A percentile compares a stretch with the other conserved stretches of the same genome.
Conservation (phyloP, 2,113 vertebrate species). For the Centropus bengalensis region DNA sequence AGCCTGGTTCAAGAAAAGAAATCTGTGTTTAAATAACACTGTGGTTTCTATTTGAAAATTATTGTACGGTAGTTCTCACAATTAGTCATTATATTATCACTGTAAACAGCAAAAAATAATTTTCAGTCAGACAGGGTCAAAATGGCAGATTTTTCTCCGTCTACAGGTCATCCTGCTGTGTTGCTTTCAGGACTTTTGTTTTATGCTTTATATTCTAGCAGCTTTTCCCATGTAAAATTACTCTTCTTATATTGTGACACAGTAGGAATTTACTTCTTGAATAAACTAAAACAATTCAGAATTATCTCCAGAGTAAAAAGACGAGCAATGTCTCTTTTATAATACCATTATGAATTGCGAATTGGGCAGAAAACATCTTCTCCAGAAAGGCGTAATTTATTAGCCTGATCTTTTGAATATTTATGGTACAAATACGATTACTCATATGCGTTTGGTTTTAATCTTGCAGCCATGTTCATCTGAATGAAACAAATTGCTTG, state of each 20-base stretch:
- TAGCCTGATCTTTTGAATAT: not conserved
- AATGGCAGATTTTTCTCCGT: not conserved
- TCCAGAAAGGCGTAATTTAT: not conserved
- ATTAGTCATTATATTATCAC: not conserved
- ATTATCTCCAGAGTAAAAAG: not conserved
- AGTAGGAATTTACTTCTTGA: not conserved
- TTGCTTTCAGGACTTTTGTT: not conserved
- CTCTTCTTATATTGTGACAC: not conserved
- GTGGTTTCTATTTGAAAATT: not conserved
- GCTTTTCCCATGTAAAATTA: not conserved
- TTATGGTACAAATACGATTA: not conserved
- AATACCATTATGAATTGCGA: not conserved
- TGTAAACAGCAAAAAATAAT: not conserved
- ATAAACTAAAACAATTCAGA: not conserved
- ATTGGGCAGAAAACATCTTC: not conserved
- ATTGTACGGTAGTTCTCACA: not conserved
- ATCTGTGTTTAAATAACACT: not conserved
- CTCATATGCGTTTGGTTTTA: not conserved
- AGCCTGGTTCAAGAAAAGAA: not conserved
- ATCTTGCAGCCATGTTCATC: not conserved
- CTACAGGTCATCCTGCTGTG: not conserved
- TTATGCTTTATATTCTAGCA: not conserved
- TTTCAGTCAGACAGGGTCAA: not conserved
- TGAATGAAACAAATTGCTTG: not conserved
- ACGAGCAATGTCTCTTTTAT: not conserved